These are phyloP conservation scores for Atherinosoma microstoma DNA, from an alignment of 2,797 vertebrate species.

Conservation along the genomic window DNA sequence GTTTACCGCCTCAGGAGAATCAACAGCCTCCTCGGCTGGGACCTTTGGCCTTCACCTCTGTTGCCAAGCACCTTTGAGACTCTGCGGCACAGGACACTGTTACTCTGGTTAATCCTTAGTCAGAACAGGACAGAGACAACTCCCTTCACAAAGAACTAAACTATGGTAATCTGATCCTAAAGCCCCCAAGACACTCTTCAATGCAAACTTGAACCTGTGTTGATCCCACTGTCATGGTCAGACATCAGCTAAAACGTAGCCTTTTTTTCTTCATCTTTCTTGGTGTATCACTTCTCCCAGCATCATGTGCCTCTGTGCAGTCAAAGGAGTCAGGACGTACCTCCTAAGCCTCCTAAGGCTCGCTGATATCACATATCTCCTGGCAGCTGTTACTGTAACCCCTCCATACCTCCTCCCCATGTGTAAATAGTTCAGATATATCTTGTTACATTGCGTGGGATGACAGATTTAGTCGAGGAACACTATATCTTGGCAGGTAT, in stretches of 20 bases:
- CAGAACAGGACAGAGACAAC: constrained; percentile 34
- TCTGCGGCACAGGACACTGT: constrained; percentile 32
- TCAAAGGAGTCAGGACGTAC: constrained; percentile 47
- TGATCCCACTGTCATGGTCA: constrained; percentile 42
- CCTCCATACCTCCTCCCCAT: constrained; percentile 55
- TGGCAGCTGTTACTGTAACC: constrained; percentile 70
- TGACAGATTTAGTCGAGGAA: constrained; percentile 72
- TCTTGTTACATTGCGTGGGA: constrained; percentile 70
- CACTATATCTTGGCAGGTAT: constrained; percentile 65
- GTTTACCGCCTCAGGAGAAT: constrained; percentile 74
- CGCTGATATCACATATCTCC: constrained; percentile 70
- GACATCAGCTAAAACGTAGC: constrained; percentile 28
- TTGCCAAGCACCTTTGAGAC: constrained; percentile 29
- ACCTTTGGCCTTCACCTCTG: constrained; percentile 57
- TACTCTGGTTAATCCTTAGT: constrained; percentile 53
- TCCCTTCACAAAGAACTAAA: constrained; percentile 9
- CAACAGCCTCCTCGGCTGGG: constrained; percentile 22
- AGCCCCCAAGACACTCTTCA: constrained; percentile 20
- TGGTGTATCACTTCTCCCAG: constrained; percentile 43
- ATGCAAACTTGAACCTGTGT: constrained; percentile 42
- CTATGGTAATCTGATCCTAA: constrained; percentile 15
- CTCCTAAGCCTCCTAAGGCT: constrained; percentile 56
- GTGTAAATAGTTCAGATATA: constrained; percentile 73
- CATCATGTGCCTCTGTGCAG: constrained; percentile 40
- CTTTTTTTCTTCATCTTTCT: constrained; percentile 57